Evolutionary conservation across 2,888 invertebrate species (phyloP).

Genomic region (Linhomoeus sp.): DNA sequence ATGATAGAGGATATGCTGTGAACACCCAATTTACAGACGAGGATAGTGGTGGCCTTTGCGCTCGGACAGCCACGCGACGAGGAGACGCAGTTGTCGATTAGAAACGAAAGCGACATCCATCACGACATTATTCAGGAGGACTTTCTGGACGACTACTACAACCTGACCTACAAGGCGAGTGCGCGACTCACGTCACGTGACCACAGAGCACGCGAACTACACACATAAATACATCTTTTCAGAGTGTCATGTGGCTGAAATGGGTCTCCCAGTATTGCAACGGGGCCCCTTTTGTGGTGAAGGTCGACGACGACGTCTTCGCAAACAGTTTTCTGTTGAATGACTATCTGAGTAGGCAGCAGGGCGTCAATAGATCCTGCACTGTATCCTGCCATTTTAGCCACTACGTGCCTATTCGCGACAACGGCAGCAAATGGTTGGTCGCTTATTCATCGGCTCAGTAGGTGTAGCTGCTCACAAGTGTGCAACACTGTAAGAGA

Average conservation of each 20-base stretch:
- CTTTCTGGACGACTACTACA: conserved; percentile 5
- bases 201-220: no score
- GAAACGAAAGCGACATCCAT: background rate
- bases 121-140: conserved; percentile 7
- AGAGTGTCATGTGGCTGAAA: conserved; percentile 6
- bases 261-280: conserved; percentile 5
- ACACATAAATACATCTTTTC: background rate
- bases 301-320: conserved; percentile 8
- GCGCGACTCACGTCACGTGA: no score
- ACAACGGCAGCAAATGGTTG: no score
- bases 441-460: no score
- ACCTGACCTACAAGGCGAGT: conserved; percentile 4
- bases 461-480: no score
- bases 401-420: no score
- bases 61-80: conserved; percentile 1
- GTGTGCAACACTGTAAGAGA: no score
- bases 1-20: no score
- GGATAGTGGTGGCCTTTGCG: conserved; percentile 3
- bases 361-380: no score
- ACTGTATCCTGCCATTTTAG: no score
- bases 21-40: background rate
- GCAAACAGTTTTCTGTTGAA: conserved; percentile 6
- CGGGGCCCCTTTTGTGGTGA: conserved; percentile 4
- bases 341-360: conserved; percentile 3
- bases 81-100: background rate